Evolutionary conservation across 2,113 vertebrate genomes (phyloP), one percentile per base, ranked within the genome.

Genomic region (Rhinogobius similis): DNA sequence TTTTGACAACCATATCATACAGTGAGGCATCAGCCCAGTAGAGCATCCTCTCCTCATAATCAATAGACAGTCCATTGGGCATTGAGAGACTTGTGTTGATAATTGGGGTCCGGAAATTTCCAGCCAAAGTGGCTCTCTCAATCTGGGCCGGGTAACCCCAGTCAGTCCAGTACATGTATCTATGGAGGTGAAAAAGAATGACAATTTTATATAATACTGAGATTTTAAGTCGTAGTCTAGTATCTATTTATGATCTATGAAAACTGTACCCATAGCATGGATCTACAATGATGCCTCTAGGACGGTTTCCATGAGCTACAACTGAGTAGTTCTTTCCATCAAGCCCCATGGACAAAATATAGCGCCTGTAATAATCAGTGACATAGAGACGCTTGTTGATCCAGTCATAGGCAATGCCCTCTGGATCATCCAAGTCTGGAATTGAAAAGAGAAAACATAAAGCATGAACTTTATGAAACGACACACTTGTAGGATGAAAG

Each of bases 371-470:
- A 71, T 93, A 94, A 80, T 98, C 96, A 53, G 95, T 98, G 70
- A 95, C 96, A 81, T 97, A 98, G 82, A 98, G 80, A 79, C 96
- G 94, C 79, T 92, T 93, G 81, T 96, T 92, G 87, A 96, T 90
- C 97, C 97, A 98, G 44, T 98, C 97, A 86, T 94, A 98, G 3
- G 96, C 96, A 84, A 98, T 90, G 68, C 96, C 96, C 78, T 96
- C 92, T 46, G 93, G 91, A 85, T 91, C 86, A 67, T 94, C 93
- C 82, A 95, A 78, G 90, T 93, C 97, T 98, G 79, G 20, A 24
- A 78, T 68, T 74, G 20, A 58, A 2, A 62, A 21, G 66, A 7
- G 2, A 56, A 41, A 52, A 52, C 20, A 55, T 18, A 36, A 43
- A 46, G 12, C 44, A 58, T 39, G 58, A 20, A 67, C 3, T n/a